These are phyloP conservation scores for Pachypeltis micranthus DNA, from an alignment of 1,140 invertebrate genomes.

Conservation along the genomic window DNA sequence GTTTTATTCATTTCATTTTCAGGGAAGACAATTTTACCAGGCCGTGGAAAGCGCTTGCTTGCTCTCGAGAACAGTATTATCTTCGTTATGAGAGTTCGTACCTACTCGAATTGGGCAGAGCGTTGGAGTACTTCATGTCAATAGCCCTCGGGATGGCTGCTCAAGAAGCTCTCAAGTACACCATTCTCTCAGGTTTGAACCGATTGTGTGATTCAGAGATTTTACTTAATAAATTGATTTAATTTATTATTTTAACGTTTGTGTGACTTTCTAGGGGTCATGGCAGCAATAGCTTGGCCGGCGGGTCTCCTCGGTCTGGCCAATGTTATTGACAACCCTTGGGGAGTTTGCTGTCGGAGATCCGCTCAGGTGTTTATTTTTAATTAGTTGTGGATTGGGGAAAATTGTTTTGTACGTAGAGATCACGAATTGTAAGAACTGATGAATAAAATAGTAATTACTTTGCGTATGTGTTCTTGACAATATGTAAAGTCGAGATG, in stretches of 20 bases:
- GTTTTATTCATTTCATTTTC: conserved; percentile 17
- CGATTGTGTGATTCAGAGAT: too few species aligned
- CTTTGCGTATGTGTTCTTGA: too few species aligned
- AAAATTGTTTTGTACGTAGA: too few species aligned
- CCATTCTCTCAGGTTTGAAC: conserved; percentile 54
- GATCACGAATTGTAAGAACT: too few species aligned
- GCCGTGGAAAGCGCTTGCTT: conserved; percentile 47
- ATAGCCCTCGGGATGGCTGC: conserved; percentile 54
- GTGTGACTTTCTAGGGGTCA: conserved; percentile 40
- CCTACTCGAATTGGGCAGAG: conserved; percentile 49
- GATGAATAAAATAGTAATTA: too few species aligned
- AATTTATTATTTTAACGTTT: conserved; percentile 1
- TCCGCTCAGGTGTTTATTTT: conserved; percentile 44
- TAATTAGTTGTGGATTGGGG: too few species aligned
- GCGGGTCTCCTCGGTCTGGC: conserved; percentile 48
- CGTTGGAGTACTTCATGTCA: conserved; percentile 50
- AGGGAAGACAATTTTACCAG: conserved; percentile 37
- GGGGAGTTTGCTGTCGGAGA: conserved; percentile 56
- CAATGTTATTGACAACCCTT: conserved; percentile 60
- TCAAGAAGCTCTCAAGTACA: conserved; percentile 62
- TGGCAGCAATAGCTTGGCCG: conserved; percentile 59
- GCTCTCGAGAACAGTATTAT: conserved; percentile 56
- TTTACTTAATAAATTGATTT: neutral
- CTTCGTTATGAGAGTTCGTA: conserved; percentile 57
- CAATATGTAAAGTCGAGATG: too few species aligned